phyloP scores from a whole-genome alignment of 2,888 invertebrate species.

The Eupelmus urozonus region DNA sequence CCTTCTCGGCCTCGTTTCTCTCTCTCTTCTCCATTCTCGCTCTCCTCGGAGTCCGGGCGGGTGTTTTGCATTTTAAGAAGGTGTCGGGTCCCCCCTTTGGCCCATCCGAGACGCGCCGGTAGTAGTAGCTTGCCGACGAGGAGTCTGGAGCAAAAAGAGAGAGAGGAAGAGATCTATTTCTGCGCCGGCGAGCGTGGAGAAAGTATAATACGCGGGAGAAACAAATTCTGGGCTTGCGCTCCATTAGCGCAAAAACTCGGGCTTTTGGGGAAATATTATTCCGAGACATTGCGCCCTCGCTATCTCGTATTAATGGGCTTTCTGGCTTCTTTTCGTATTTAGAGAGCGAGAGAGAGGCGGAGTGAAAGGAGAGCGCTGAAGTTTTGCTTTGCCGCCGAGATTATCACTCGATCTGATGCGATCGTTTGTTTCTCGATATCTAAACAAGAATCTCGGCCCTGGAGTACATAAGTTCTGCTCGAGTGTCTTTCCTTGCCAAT shows the following conservation, averaged over 20 bases:
- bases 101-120: slow-evolving; percentile 68
- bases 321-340: slow-evolving; percentile 28
- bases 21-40: slow-evolving; percentile 57
- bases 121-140: slow-evolving; percentile 37
- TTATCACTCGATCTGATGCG: slow-evolving; percentile 39
- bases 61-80: slow-evolving; percentile 77
- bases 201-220: neutral
- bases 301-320: neutral
- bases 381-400: slow-evolving; percentile 15
- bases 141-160: slow-evolving; percentile 22
- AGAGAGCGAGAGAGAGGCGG: slow-evolving; percentile 13
- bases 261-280: slow-evolving; percentile 35
- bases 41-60: slow-evolving; percentile 58
- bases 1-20: slow-evolving; percentile 49
- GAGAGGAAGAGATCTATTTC: neutral
- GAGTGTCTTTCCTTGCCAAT: slow-evolving; percentile 1
- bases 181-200: neutral
- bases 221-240: slow-evolving; percentile 21
- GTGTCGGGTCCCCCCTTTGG: slow-evolving; percentile 71
- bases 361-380: no score
- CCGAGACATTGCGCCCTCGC: neutral
- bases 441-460: slow-evolving; percentile 56
- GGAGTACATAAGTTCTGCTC: slow-evolving; percentile 20
- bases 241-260: slow-evolving; percentile 8
- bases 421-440: slow-evolving; percentile 46